Evolutionary conservation across 2,113 vertebrate genomes (phyloP), one percentile per base, ranked within the genome.

Genomic region (Gadus macrocephalus): DNA sequence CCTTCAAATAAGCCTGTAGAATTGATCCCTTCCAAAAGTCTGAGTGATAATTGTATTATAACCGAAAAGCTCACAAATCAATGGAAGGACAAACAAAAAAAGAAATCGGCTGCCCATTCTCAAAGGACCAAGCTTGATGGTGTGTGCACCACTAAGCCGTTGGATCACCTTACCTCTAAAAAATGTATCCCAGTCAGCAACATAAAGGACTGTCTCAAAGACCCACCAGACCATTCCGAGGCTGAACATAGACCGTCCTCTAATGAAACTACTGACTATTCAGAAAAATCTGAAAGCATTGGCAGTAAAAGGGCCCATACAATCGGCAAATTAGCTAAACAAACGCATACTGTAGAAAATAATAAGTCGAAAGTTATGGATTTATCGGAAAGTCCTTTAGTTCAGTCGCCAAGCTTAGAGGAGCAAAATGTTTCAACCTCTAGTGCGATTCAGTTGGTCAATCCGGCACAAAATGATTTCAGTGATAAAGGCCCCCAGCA

Each of bases 381-480:
- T 61, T 68, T 76, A 67, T 53, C 71, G 71, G n/a, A 68, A 17
- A 28, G 66, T 56, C 64, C 71, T 25, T 58, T 15, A 11, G 70
- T 82, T 2, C 64, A 71, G 3, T 35, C 71, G 42, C 27, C 19
- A 71, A 69, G 60, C 19, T 22, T 75, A 12, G 80, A 78, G 61
- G 81, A 75, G 53, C 74, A 84, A 61, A 75, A 35, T 6, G 60
- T 42, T 53, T 62, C 82, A 12, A 76, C 81, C 15, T 78, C 86
- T 2, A 77, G 79, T 38, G 27, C 69, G 49, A 49, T 83, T n/a
- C 20, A 19, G 1, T 17, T 80, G 77, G 83, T 88, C 53, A 89
- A 88, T 75, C 73, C 88, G 27, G 80, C 80, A 66, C 86, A 85
- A 4, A 80, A 81, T 53, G 83, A 90, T 35, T 73, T 87, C 1